These are phyloP conservation scores for Falco peregrinus DNA, from an alignment of 2,797 vertebrate species.

Conservation along the genomic window DNA sequence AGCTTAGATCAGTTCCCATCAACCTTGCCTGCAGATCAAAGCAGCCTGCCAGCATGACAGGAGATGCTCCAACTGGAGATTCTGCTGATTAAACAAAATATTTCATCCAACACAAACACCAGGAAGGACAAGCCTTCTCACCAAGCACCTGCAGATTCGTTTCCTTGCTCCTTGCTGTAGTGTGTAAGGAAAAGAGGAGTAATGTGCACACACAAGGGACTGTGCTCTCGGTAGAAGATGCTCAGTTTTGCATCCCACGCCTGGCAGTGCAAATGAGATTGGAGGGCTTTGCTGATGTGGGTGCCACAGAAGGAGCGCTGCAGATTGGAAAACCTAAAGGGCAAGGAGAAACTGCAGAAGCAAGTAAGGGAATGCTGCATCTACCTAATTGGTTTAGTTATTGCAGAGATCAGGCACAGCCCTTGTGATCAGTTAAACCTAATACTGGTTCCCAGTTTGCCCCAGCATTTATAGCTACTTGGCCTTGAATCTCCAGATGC, in stretches of 20 bases:
- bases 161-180: not conserved
- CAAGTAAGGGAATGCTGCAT: not conserved
- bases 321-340: not conserved
- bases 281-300: not conserved
- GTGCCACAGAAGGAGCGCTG: not conserved
- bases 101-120: not conserved
- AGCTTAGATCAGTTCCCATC: not conserved
- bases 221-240: not conserved
- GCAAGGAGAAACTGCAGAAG: not conserved
- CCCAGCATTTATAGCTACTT: not conserved
- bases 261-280: accelerated
- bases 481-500: not conserved
- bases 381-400: not conserved
- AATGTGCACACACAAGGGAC: not conserved
- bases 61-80: not conserved
- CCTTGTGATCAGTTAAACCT: not conserved
- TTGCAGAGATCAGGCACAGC: not conserved
- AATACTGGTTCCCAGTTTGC: not conserved
- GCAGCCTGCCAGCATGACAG: not conserved
- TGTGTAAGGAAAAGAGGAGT: accelerated
- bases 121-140: not conserved
- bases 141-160: not conserved
- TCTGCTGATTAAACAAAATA: not conserved
- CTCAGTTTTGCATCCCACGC: not conserved
- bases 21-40: not conserved